Percentiles rank a stretch among this genome's conserved stretches.
Evolutionary conservation across 2,113 vertebrate genomes (phyloP).

Genomic region (Cricetomys ansorgei): DNA sequence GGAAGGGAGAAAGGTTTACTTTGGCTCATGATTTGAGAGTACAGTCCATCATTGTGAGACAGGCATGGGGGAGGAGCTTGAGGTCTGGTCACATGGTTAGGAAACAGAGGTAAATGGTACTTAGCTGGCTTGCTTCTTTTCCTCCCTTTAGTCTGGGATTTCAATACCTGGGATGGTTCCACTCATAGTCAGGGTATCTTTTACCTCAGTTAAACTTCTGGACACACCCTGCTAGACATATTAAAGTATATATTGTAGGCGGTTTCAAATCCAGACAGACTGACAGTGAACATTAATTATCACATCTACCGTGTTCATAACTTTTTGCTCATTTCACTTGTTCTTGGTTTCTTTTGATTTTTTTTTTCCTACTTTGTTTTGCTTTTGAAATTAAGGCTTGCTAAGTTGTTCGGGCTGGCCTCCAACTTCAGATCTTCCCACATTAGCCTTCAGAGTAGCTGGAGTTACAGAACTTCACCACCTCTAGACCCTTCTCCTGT

Average conservation of each 20-base stretch:
- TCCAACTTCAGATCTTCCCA: background rate
- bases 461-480: background rate
- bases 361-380: background rate
- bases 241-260: background rate
- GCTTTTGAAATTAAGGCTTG: background rate
- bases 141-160: background rate
- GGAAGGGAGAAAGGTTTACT: background rate
- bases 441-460: background rate
- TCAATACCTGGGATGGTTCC: background rate
- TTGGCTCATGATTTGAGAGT: background rate
- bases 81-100: background rate
- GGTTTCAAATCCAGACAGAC: background rate
- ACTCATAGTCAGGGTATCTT: background rate
- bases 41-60: background rate
- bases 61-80: background rate
- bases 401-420: background rate
- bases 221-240: background rate
- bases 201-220: background rate
- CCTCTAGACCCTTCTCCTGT: background rate
- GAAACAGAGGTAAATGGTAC: background rate
- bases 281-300: background rate
- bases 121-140: background rate
- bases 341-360: background rate
- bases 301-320: background rate
- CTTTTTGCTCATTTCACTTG: background rate